Evolutionary conservation across 2,113 vertebrate species (phyloP).

Genomic region (Heterocephalus glaber): DNA sequence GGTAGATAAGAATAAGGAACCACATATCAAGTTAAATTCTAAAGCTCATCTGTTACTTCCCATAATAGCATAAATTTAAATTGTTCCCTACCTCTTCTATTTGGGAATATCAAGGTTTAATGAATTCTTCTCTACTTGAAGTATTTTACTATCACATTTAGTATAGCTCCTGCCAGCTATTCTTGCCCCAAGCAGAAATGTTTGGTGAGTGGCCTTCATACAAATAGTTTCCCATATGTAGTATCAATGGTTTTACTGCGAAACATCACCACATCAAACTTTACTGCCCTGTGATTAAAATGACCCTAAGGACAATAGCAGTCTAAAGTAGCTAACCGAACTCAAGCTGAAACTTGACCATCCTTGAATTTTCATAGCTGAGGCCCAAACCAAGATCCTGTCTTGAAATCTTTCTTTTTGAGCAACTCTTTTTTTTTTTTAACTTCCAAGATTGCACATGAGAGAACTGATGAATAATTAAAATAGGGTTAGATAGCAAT

Average conservation of each 20-base stretch:
- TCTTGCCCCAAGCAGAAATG: not conserved
- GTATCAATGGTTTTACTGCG: not conserved
- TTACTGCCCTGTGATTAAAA: constrained; percentile 24
- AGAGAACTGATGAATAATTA: not conserved
- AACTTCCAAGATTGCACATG: not conserved
- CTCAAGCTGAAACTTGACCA: not conserved
- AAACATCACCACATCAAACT: not conserved
- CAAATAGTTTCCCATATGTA: not conserved
- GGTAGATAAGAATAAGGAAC: not conserved
- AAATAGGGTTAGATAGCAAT: not conserved
- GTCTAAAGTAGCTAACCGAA: not conserved
- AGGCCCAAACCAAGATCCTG: not conserved
- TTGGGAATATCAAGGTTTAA: not conserved
- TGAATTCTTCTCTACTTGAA: not conserved
- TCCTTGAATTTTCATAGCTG: not conserved
- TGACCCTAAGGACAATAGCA: not conserved
- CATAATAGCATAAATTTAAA: not conserved
- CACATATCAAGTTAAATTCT: not conserved
- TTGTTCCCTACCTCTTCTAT: not conserved
- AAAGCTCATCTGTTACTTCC: not conserved
- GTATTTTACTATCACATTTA: not conserved
- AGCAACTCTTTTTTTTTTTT: not conserved
- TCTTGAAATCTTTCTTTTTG: not conserved
- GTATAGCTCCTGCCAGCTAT: accelerated
- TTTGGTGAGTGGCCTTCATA: not conserved